A percentile compares a stretch with the other conserved stretches of the same genome.
phyloP scores from a whole-genome alignment of 1,140 invertebrate species.

The Drosophila sp. region DNA sequence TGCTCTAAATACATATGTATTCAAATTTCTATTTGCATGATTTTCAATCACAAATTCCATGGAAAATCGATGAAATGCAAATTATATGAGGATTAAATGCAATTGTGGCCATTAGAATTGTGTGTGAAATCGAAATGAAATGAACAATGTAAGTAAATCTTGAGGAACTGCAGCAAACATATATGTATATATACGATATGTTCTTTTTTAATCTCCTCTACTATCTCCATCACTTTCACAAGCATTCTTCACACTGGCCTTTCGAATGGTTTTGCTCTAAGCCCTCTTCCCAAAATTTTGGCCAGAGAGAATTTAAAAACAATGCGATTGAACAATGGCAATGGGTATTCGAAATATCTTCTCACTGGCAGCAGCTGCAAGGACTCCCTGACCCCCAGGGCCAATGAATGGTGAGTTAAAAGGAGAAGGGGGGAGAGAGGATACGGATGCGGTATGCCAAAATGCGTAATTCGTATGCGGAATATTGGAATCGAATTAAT shows the following conservation, averaged over 20 bases:
- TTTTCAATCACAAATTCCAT: background rate
- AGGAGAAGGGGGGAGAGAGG: background rate
- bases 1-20: too few species aligned
- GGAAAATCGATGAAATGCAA: background rate
- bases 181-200: background rate
- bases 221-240: background rate
- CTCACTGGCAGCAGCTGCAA: slow-evolving; percentile 14
- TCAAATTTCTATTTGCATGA: background rate
- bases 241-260: background rate
- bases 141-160: background rate
- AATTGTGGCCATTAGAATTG: too few species aligned
- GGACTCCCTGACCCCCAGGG: background rate
- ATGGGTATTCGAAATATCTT: slow-evolving; percentile 5
- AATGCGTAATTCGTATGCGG: slow-evolving; percentile 38
- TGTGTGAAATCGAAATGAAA: background rate
- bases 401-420: background rate
- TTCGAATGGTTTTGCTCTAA: slow-evolving; percentile 4
- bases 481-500: slow-evolving; percentile 80
- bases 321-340: slow-evolving; percentile 9
- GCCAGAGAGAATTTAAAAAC: slow-evolving; percentile 7
- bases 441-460: slow-evolving; percentile 16
- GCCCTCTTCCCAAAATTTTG: background rate
- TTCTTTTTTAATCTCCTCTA: background rate
- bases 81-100: background rate
- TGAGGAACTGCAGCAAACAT: background rate